Base-by-base conservation (phyloP, 1,140 invertebrate genomes). In the Drosophila lacteicornis region DNA sequence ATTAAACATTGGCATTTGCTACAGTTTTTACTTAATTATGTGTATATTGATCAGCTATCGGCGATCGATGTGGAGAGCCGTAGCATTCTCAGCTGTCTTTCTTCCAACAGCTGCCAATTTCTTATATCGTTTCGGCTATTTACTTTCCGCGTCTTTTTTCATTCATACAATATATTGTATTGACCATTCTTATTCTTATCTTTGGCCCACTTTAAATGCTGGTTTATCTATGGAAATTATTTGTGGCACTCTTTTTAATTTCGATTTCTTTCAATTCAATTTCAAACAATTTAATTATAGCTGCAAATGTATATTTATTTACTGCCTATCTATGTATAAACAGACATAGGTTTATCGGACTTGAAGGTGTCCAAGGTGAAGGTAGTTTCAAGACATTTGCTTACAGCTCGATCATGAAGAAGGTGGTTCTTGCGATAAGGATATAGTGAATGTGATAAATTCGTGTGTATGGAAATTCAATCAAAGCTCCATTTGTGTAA, bases 1-100 rank as follows among this genome's bases (percentile, higher is more conserved):
- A 85, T 85, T 85, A 85, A 85, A 85, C 82, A 81, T 50, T 61
- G 59, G 61, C 60, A 79, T 85, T 86, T 86, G 82, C 61, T 85
- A 85, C 75, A 85, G 78, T 85, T 80, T 69, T 62, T 74, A 73
- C 69, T 59, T 73, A 73, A 73, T 73, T 73, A 73, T 73, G 69
- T 73, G 30, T 73, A 73, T 73, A 73, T 73, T 73, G 53, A 73
- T 73, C 69, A 30, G 51, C 30, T 73, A 73, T 71, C 69, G 68
- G 22, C 55, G 13, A 67, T 70, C 67, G 13, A 55, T 56, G 50
- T 30, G 67, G 30, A 55, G 53, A 71, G 45, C 43, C 67, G 12
- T 36, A 15, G 30, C 13, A 71, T 73, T 50, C 69, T 71, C 69
- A 73, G 69, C 69, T 73, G 69, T 73, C 69, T 50, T 50, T 5